Conservation (phyloP, 2,888 invertebrate genomes). For the Phrixothrix hirtus region DNA sequence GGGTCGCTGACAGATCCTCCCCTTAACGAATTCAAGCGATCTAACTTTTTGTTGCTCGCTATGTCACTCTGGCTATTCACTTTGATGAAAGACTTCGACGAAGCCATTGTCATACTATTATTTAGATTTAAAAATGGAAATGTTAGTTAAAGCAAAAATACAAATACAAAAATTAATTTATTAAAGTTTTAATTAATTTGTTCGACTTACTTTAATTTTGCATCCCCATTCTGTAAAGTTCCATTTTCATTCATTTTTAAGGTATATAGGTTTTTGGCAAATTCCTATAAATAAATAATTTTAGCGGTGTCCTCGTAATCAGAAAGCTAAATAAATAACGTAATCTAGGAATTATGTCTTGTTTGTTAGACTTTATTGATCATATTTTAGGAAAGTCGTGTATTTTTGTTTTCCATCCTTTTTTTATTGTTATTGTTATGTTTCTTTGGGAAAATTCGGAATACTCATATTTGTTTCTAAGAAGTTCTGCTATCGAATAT, state of each 20-base stretch:
- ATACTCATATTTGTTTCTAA: too few species aligned
- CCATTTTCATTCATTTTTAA: constrained; percentile 71
- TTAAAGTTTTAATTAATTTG: neutral
- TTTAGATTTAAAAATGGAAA: too few species aligned
- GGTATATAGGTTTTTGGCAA: constrained; percentile 75
- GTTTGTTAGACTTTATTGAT: too few species aligned
- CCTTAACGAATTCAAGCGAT: constrained; percentile 68
- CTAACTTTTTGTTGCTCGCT: constrained; percentile 62
- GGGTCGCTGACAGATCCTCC: constrained; percentile 83
- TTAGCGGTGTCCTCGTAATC: neutral
- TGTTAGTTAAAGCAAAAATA: too few species aligned
- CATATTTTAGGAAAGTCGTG: too few species aligned
- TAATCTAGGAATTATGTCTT: too few species aligned
- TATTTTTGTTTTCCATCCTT: too few species aligned
- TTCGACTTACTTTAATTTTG: constrained; percentile 63
- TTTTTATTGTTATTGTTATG: too few species aligned
- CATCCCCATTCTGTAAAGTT: constrained; percentile 55
- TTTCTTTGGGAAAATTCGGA: too few species aligned
- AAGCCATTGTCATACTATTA: constrained; percentile 64
- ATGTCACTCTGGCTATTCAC: constrained; percentile 85
- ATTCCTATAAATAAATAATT: constrained; percentile 59
- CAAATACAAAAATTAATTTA: too few species aligned
- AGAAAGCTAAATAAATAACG: neutral
- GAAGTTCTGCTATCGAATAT: too few species aligned
- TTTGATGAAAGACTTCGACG: constrained; percentile 89